Percentiles rank a stretch among this genome's conserved stretches.
phyloP scores from a whole-genome alignment of 2,113 vertebrate genomes.

The Alethe castanea region DNA sequence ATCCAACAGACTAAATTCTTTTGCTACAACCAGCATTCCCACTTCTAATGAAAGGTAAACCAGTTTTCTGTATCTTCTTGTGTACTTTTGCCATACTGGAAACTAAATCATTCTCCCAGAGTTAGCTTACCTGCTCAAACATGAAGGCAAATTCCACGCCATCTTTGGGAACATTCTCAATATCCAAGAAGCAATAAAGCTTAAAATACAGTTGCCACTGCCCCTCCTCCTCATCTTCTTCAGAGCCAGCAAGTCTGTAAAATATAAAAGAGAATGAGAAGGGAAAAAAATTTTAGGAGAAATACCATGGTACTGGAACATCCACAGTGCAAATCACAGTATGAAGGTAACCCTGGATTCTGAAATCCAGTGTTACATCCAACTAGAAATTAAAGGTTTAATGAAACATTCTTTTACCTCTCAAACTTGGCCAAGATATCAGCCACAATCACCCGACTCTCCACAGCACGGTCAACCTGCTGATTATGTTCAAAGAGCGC shows the following conservation, averaged over 20 bases:
- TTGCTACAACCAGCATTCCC: neutral
- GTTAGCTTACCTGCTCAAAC: slow-evolving; percentile 86
- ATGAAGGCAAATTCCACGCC: slow-evolving; percentile 94
- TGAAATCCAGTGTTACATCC: neutral
- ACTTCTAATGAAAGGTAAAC: neutral
- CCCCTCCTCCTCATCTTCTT: slow-evolving; percentile 85
- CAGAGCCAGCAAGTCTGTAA: slow-evolving; percentile 79
- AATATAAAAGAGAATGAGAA: neutral
- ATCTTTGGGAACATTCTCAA: slow-evolving; percentile 89
- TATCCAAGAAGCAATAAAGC: slow-evolving; percentile 91
- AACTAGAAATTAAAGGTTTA: neutral
- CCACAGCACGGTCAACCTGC: slow-evolving; percentile 67
- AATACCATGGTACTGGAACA: neutral
- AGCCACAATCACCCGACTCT: slow-evolving; percentile 74
- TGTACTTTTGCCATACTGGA: neutral
- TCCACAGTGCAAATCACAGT: neutral
- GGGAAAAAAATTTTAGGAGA: neutral
- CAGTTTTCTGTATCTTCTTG: neutral
- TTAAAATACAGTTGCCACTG: slow-evolving; percentile 92
- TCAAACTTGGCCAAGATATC: slow-evolving; percentile 76
- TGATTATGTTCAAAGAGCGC: slow-evolving; percentile 72
- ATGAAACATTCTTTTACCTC: slow-evolving; percentile 37
- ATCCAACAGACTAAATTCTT: neutral
- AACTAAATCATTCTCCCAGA: neutral
- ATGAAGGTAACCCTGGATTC: neutral